Percentiles rank a stretch among this genome's conserved stretches.
Conservation (phyloP, 2,113 vertebrate genomes). For the Equus przewalskii region DNA sequence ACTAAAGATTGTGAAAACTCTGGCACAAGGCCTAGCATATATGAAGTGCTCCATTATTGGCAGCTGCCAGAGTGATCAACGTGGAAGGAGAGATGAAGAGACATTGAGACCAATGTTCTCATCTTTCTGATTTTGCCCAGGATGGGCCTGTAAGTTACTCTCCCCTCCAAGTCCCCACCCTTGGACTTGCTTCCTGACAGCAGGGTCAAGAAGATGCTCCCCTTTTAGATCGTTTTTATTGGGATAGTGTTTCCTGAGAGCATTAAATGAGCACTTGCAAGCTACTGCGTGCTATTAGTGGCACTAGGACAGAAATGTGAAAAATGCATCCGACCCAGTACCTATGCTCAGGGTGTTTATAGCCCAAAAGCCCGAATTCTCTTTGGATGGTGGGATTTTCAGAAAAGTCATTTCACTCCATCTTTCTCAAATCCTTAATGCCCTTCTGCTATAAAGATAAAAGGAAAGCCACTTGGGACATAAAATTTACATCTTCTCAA, state of each 20-base stretch:
- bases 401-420: neutral
- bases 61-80: neutral
- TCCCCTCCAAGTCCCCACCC: too few species aligned
- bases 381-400: neutral
- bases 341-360: neutral
- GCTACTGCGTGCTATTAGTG: neutral
- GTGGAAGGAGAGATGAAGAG: neutral
- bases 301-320: neutral
- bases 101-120: neutral
- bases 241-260: neutral
- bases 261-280: neutral
- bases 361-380: neutral
- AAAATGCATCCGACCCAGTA: neutral
- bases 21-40: neutral
- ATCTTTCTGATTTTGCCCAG: neutral
- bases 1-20: neutral
- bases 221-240: too few species aligned
- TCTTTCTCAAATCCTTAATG: neutral
- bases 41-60: neutral
- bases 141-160: neutral
- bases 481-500: neutral
- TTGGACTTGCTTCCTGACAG: neutral
- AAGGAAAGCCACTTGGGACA: neutral
- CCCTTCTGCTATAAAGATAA: neutral
- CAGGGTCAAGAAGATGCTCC: neutral